A percentile compares a stretch with the other conserved stretches of the same genome.
Evolutionary conservation across 2,888 invertebrate species (phyloP).

Genomic region (Dyspetes luteomarginatus): DNA sequence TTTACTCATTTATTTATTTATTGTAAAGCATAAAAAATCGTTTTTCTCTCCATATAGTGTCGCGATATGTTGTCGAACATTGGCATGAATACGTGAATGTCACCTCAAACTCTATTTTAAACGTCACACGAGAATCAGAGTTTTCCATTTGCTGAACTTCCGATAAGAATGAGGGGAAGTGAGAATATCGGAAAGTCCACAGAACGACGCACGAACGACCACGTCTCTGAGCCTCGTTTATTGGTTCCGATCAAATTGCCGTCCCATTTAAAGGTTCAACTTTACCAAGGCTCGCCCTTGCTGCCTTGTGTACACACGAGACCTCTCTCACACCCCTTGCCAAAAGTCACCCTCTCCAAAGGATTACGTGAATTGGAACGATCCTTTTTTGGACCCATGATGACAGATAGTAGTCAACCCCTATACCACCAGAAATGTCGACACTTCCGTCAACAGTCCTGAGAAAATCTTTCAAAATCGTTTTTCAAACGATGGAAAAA

Average conservation of each 20-base stretch:
- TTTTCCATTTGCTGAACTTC: constrained; percentile 50
- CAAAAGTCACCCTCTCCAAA: constrained; percentile 38
- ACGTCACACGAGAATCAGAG: constrained; percentile 26
- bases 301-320: not conserved
- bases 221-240: constrained; percentile 48
- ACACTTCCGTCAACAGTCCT: not conserved
- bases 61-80: not conserved
- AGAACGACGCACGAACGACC: constrained; percentile 22
- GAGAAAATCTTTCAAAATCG: not conserved
- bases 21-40: too few species aligned
- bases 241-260: constrained; percentile 61
- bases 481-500: not conserved
- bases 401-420: constrained; percentile 7
- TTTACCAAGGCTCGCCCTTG: constrained; percentile 17
- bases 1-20: too few species aligned
- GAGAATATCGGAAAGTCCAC: constrained; percentile 42
- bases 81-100: not conserved
- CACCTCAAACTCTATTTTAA: not conserved
- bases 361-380: constrained; percentile 67
- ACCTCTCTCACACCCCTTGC: constrained; percentile 3
- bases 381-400: constrained; percentile 25
- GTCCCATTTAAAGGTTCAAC: constrained; percentile 43
- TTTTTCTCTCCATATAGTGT: too few species aligned
- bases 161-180: not conserved
- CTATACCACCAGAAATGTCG: constrained; percentile 11